Conservation (phyloP, 2,797 vertebrate genomes). For the Leptatherina wallacei region DNA sequence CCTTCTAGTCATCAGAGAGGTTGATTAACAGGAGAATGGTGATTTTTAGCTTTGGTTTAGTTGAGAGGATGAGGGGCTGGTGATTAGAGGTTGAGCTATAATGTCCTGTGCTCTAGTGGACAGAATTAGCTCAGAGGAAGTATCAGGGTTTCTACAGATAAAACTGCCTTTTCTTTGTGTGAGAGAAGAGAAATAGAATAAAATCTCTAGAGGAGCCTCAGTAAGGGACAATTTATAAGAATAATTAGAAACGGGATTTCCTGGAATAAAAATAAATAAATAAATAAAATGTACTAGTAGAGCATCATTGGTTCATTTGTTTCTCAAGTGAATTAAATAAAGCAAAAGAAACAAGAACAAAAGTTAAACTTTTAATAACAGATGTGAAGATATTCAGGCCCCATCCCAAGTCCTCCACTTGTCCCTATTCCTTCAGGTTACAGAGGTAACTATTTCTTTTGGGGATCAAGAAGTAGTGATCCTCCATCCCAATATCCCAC, state of each 20-base stretch:
- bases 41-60: slow-evolving; percentile 18
- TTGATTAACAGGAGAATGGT: slow-evolving; percentile 61
- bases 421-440: too few species aligned
- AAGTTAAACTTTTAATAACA: background rate
- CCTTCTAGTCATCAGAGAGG: slow-evolving; percentile 52
- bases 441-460: background rate
- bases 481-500: background rate
- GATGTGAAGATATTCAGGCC: background rate
- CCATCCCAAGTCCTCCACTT: background rate
- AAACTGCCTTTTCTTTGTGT: slow-evolving; percentile 22
- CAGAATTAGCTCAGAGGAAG: slow-evolving; percentile 10
- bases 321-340: too few species aligned
- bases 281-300: too few species aligned
- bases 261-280: too few species aligned
- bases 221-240: background rate
- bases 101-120: slow-evolving; percentile 1
- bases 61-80: background rate
- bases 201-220: slow-evolving; percentile 15
- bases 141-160: background rate
- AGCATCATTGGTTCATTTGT: background rate
- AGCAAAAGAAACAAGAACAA: too few species aligned
- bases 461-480: background rate
- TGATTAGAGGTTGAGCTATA: slow-evolving; percentile 27
- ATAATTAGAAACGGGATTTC: too few species aligned
- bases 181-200: slow-evolving; percentile 9